Percentiles rank a stretch among this genome's conserved stretches.
These are phyloP conservation scores for Erpobdella octoculata DNA, from an alignment of 2,888 invertebrate species.

Conservation along the genomic window DNA sequence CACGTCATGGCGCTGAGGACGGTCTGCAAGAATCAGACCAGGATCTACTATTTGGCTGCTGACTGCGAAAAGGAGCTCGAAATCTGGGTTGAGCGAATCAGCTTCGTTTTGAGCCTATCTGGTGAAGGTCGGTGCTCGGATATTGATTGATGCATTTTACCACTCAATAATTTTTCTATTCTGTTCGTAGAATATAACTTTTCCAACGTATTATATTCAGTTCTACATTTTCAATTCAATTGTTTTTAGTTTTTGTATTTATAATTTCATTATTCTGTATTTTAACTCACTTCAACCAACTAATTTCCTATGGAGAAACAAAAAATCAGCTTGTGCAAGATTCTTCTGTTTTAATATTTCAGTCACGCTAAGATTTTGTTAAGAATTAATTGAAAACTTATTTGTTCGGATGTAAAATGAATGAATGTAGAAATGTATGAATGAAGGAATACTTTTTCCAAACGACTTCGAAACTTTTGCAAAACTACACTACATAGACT, in stretches of 20 bases:
- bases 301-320: too few species aligned
- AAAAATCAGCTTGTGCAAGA: too few species aligned
- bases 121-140: background rate
- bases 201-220: background rate
- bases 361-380: too few species aligned
- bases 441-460: too few species aligned
- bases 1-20: slow-evolving; percentile 48
- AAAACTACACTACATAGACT: background rate
- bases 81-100: slow-evolving; percentile 87
- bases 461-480: too few species aligned
- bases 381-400: too few species aligned
- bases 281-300: background rate
- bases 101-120: slow-evolving; percentile 65
- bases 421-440: too few species aligned
- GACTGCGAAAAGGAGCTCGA: slow-evolving; percentile 86
- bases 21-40: slow-evolving; percentile 56
- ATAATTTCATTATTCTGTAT: background rate
- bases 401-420: too few species aligned
- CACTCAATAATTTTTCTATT: background rate
- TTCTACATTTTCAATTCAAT: background rate
- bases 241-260: background rate
- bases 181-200: background rate
- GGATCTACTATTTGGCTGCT: slow-evolving; percentile 84
- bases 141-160: background rate
- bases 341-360: too few species aligned